Conservation (phyloP, 1,140 invertebrate species). For the Ips nitidus region DNA sequence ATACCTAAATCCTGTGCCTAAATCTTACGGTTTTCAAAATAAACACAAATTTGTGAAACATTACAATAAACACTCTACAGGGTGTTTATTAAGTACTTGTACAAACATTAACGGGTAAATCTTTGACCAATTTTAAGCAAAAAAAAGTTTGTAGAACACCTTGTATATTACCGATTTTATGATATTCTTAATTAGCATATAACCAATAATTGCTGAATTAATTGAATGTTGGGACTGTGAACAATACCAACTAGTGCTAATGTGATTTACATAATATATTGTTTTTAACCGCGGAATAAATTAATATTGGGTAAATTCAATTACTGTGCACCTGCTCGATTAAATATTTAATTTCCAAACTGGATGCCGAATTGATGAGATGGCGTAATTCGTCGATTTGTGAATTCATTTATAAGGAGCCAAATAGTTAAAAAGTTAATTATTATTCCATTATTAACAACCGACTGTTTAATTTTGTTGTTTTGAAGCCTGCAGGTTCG, state of each 20-base stretch:
- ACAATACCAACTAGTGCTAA: not conserved
- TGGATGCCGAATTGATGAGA: conserved; percentile 1
- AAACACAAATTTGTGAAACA: too few relatives aligned
- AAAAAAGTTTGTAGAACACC: too few relatives aligned
- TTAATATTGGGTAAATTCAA: conserved; percentile 1
- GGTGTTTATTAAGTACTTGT: too few relatives aligned
- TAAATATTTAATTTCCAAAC: conserved; percentile 1
- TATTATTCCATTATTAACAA: conserved; percentile 2
- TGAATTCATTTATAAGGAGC: not conserved
- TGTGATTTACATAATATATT: conserved; percentile 3
- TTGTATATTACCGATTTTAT: too few relatives aligned
- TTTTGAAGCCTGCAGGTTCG: too few relatives aligned
- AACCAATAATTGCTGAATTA: not conserved
- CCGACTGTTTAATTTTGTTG: not conserved
- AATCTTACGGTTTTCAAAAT: too few relatives aligned
- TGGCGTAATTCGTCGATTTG: not conserved
- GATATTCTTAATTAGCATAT: too few relatives aligned
- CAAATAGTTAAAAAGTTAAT: not conserved
- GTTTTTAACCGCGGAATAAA: conserved; percentile 1
- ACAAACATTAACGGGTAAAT: too few relatives aligned
- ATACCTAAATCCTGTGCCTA: too few relatives aligned
- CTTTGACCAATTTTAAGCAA: too few relatives aligned
- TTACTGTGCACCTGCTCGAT: not conserved
- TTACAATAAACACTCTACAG: too few relatives aligned
- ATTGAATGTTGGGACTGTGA: not conserved